phyloP scores from a whole-genome alignment of 2,797 vertebrate species.

The Diglossa cyanea region DNA sequence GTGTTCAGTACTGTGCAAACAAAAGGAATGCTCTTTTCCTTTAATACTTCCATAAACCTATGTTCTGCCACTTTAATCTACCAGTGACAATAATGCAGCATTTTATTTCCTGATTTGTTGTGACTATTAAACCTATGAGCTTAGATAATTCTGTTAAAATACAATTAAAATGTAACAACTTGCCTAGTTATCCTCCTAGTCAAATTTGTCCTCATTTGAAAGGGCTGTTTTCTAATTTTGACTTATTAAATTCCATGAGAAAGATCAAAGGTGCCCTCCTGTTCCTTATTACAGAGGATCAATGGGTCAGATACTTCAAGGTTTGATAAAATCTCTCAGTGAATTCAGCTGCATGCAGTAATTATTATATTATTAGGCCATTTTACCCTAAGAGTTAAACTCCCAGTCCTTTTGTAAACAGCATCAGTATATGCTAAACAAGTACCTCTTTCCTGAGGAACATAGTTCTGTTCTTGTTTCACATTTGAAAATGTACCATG shows the following conservation, averaged over 20 bases:
- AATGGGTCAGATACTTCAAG: background rate
- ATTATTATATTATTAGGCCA: background rate
- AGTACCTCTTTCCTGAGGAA: background rate
- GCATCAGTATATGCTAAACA: background rate
- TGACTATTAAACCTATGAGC: background rate
- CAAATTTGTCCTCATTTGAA: background rate
- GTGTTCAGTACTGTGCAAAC: background rate
- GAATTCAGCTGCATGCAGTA: background rate
- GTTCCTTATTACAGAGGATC: background rate
- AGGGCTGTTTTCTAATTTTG: background rate
- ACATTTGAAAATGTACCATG: background rate
- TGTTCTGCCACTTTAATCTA: background rate
- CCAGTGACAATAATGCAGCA: background rate
- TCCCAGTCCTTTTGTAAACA: background rate
- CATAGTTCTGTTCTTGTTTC: background rate
- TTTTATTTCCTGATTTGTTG: background rate
- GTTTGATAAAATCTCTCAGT: background rate
- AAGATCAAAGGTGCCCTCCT: background rate
- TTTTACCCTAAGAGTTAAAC: background rate
- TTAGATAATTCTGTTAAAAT: background rate
- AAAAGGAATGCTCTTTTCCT: background rate
- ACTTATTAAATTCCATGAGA: background rate
- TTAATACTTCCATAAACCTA: background rate
- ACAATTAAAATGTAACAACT: background rate
- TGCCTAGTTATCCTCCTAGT: background rate